Percentiles rank a stretch among this genome's conserved stretches.
These are phyloP conservation scores for Hyppa rectilinea DNA, from an alignment of 2,888 invertebrate species.

Conservation along the genomic window DNA sequence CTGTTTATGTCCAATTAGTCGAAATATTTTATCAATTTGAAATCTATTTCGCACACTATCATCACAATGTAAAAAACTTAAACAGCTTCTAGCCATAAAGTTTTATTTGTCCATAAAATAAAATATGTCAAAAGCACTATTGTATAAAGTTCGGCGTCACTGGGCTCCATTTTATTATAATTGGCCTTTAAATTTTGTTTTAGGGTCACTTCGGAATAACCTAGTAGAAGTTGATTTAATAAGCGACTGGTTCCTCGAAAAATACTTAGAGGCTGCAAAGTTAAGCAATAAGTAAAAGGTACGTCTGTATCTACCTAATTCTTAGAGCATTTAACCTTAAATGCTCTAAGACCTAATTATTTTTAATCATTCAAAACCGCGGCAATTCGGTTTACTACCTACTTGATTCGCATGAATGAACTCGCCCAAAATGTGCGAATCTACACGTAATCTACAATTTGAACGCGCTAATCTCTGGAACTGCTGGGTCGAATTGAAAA, in stretches of 20 bases:
- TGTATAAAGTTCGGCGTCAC: conserved; percentile 39
- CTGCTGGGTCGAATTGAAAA: no score
- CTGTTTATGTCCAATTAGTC: no score
- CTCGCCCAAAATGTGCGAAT: no score
- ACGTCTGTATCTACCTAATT: no score
- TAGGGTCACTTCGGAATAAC: conserved; percentile 28
- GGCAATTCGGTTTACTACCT: no score
- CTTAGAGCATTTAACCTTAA: no score
- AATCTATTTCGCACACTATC: conserved; percentile 19
- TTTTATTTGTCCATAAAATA: conserved; percentile 45
- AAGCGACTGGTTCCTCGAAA: neutral
- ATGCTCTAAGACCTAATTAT: no score
- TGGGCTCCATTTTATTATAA: conserved; percentile 50
- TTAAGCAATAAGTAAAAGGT: no score
- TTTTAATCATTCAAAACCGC: neutral
- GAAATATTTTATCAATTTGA: no score
- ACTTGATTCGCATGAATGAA: no score
- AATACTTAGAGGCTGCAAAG: neutral
- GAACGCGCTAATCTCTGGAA: no score
- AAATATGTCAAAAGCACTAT: conserved; percentile 57
- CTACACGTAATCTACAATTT: no score
- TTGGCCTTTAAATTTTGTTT: conserved; percentile 44
- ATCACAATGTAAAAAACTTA: conserved; percentile 16
- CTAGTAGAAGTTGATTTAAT: conserved; percentile 13
- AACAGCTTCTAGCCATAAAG: conserved; percentile 7